Base-by-base conservation (phyloP, 2,797 vertebrate genomes). In the Pitangus sulphuratus region DNA sequence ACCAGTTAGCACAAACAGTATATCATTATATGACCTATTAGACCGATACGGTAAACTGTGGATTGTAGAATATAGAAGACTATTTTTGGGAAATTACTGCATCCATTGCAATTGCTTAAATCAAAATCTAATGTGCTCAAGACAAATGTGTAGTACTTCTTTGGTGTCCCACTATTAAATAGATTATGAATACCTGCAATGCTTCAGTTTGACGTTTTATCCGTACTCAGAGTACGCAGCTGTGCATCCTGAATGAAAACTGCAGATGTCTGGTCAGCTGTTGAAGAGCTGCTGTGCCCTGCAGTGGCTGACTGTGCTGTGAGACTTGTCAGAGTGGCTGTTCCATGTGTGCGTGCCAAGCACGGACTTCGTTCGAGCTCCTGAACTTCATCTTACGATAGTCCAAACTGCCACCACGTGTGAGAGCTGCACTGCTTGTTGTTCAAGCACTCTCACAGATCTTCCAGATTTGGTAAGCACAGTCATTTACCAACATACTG, bases 101-200 rank as follows among this genome's bases (percentile, higher is more conserved):
- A 89, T 96, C 95, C 83, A 2, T 92, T 97, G 87, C 92, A 94
- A 93, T 58, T 86, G 93, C 89, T 96, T 74, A 90, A 95, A 95
- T 88, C 94, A 94, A 94, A 96, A 92, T 84, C 89, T 91, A 61
- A 95, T 97, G 94, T 95, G 88, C 91, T 96, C 94, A 91, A 97
- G 78, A 87, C 90, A 95, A 95, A 85, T 95, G 72, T 97, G 72
- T 97, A 97, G 92, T 96, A 94, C 47, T 96, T 65, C 86, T 94
- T 94, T 93, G 90, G 79, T 95, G 86, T 95, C 84, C 92, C 92
- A 92, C 69, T 97, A 96, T 96, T 97, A 97, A 97, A 95, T 96
- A 96, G 91, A 95, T 85, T 71, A 26, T 96, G 95, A 97, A 87
- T 82, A 93, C 83, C 78, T 87, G 65, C 88, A 87, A 87, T 47